Conservation (phyloP, 2,888 invertebrate genomes). For the Pherbina coryleti region DNA sequence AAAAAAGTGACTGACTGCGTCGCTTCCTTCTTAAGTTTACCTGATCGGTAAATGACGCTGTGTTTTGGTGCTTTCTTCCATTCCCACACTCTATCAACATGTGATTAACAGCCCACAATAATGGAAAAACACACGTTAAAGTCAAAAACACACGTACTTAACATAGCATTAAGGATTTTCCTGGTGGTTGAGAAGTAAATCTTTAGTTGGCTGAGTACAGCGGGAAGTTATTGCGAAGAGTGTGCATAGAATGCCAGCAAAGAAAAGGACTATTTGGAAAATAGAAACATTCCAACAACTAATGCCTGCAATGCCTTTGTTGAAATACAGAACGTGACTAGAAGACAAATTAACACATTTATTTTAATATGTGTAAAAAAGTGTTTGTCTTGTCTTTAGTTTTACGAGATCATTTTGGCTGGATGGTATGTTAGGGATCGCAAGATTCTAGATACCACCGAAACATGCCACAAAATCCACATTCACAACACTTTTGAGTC, state of each 20-base stretch:
- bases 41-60: background rate
- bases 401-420: background rate
- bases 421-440: background rate
- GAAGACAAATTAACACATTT: slow-evolving; percentile 1
- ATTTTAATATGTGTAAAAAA: background rate
- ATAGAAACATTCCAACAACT: background rate
- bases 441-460: background rate
- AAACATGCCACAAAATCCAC: background rate
- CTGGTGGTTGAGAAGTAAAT: background rate
- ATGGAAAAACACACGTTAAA: slow-evolving; percentile 20
- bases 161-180: background rate
- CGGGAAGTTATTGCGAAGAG: too few species aligned
- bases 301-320: slow-evolving; percentile 6
- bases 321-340: slow-evolving; percentile 11
- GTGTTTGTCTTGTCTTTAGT: background rate
- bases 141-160: background rate
- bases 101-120: slow-evolving; percentile 36
- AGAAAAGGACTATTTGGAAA: background rate
- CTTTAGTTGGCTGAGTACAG: background rate
- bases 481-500: background rate
- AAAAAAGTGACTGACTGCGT: background rate
- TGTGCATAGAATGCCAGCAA: background rate
- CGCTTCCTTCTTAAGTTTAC: background rate
- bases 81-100: slow-evolving; percentile 23
- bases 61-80: background rate